phyloP scores from a whole-genome alignment of 2,797 vertebrate genomes.

The Ctenopoma multispine region DNA sequence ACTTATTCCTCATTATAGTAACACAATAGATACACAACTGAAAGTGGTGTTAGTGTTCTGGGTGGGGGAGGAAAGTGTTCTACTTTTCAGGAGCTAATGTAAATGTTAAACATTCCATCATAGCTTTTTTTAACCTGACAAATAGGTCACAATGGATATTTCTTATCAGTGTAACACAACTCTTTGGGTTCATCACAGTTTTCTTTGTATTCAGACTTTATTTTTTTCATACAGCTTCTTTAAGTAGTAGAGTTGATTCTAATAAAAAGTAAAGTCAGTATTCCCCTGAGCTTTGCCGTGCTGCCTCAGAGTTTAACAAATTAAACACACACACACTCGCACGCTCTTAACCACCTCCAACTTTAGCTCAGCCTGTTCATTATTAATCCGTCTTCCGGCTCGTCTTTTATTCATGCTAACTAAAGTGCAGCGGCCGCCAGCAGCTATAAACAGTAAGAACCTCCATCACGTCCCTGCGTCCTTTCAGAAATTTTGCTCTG shows the following conservation, averaged over 20 bases:
- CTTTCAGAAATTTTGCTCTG: slow-evolving; percentile 21
- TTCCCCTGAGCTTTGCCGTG: slow-evolving; percentile 41
- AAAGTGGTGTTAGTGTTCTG: too few species aligned
- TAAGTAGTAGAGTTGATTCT: slow-evolving; percentile 54
- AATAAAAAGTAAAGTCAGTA: slow-evolving; percentile 70
- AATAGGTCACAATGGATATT: too few species aligned
- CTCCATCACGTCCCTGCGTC: slow-evolving; percentile 33
- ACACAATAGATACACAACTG: too few species aligned
- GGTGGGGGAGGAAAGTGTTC: too few species aligned
- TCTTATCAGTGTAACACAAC: too few species aligned
- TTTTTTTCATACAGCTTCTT: slow-evolving; percentile 8
- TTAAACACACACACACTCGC: slow-evolving; percentile 43
- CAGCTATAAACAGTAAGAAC: slow-evolving; percentile 56
- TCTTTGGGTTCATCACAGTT: not conserved
- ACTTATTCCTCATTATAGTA: too few species aligned
- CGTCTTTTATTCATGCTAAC: slow-evolving; percentile 77
- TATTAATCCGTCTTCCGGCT: slow-evolving; percentile 72
- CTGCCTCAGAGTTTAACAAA: slow-evolving; percentile 61
- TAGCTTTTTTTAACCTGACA: too few species aligned
- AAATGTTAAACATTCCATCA: too few species aligned
- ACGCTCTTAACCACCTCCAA: slow-evolving; percentile 48
- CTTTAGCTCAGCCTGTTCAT: slow-evolving; percentile 70
- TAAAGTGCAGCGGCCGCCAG: slow-evolving; percentile 71
- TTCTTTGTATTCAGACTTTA: too few species aligned
- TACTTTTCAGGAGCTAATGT: too few species aligned